Evolutionary conservation across 2,888 invertebrate genomes (phyloP).

Genomic region (Cephalotes varians): DNA sequence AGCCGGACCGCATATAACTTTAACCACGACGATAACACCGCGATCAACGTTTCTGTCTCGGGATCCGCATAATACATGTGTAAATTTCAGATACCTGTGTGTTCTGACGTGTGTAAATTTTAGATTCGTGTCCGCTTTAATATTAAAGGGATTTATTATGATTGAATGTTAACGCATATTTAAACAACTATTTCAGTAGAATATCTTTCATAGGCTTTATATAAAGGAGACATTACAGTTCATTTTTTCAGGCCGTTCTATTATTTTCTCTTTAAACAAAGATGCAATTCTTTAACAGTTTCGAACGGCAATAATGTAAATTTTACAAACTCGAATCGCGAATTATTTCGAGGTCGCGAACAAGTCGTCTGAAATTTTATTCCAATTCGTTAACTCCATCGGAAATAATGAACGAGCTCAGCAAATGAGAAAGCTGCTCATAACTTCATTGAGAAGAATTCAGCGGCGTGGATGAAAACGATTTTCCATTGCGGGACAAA

Average conservation of each 20-base stretch:
- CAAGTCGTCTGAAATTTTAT: neutral
- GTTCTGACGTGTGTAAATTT: conserved; percentile 16
- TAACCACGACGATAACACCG: conserved; percentile 28
- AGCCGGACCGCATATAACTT: conserved; percentile 18
- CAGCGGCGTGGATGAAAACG: neutral
- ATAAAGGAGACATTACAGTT: neutral
- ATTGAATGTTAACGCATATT: neutral
- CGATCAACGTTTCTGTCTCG: conserved; percentile 33
- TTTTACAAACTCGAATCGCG: neutral
- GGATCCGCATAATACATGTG: neutral
- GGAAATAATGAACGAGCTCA: neutral
- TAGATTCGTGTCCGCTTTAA: conserved; percentile 22
- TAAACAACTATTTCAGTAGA: conserved; percentile 6
- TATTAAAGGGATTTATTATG: neutral
- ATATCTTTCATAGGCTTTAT: neutral
- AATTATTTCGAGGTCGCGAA: neutral
- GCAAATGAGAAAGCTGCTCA: neutral
- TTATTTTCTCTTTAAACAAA: neutral
- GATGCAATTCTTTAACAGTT: neutral
- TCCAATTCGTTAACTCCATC: conserved; percentile 2
- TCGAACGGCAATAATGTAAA: neutral
- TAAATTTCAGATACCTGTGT: conserved; percentile 23
- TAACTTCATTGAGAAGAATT: conserved; percentile 34
- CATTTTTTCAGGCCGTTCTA: neutral
- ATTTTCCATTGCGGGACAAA: neutral